Evolutionary conservation across 2,888 invertebrate species (phyloP).

Genomic region (Villa cingulata): DNA sequence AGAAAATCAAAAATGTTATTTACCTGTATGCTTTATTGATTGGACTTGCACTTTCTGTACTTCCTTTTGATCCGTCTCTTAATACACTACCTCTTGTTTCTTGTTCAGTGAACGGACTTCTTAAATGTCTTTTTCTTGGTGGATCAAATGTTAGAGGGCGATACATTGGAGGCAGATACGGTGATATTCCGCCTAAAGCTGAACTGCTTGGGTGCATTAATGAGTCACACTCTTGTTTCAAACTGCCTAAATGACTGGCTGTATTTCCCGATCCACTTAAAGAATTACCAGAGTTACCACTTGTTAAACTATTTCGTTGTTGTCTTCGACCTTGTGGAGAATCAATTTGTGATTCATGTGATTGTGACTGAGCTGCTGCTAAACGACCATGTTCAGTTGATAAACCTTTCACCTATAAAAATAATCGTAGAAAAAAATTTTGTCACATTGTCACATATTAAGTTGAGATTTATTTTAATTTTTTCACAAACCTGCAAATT

Average conservation of each 20-base stretch:
- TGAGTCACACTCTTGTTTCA: conserved; percentile 37
- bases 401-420: conserved; percentile 54
- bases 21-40: conserved; percentile 32
- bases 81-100: conserved; percentile 50
- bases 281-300: conserved; percentile 13
- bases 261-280: conserved; percentile 29
- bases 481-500: conserved; percentile 56
- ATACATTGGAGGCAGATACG: conserved; percentile 35
- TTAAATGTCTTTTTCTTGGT: conserved; percentile 42
- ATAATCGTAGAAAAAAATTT: conserved; percentile 8
- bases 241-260: conserved; percentile 26
- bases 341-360: conserved; percentile 33
- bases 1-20: not conserved
- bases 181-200: conserved; percentile 30
- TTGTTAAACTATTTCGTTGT: conserved; percentile 31
- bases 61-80: conserved; percentile 42
- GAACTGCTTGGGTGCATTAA: conserved; percentile 34
- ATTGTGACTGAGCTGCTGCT: conserved; percentile 36
- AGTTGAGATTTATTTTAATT: not conserved
- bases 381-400: conserved; percentile 54
- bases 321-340: conserved; percentile 35
- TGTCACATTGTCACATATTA: conserved; percentile 2
- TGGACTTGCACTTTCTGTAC: conserved; percentile 37
- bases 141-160: conserved; percentile 36
- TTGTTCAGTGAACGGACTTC: conserved; percentile 38